Percentiles rank a stretch among this genome's conserved stretches.
phyloP scores from a whole-genome alignment of 2,797 vertebrate species.

The Todus mexicanus region DNA sequence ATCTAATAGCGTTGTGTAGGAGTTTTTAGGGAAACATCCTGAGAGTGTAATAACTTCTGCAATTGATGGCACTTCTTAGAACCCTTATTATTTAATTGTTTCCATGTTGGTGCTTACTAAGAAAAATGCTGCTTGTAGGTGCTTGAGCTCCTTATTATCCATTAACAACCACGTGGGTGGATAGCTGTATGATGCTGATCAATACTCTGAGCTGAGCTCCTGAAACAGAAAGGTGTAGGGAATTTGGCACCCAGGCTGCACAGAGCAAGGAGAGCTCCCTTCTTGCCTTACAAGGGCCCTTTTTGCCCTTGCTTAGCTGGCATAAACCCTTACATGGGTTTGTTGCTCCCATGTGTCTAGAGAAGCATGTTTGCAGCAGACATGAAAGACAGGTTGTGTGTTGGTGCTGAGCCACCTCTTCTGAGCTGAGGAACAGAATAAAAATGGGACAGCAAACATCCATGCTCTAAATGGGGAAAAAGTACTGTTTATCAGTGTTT shows the following conservation, averaged over 20 bases:
- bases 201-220: neutral
- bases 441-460: neutral
- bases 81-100: constrained; percentile 22
- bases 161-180: neutral
- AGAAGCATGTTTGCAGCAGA: neutral
- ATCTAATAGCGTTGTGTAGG: neutral
- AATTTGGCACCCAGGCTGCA: neutral
- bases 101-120: neutral
- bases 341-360: neutral
- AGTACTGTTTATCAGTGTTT: neutral
- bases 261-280: neutral
- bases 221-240: accelerated
- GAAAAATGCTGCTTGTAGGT: constrained; percentile 10
- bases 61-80: neutral
- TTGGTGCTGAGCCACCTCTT: neutral
- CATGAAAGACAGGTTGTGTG: neutral
- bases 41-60: neutral
- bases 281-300: neutral
- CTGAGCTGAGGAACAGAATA: neutral
- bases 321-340: neutral
- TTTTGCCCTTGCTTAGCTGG: neutral
- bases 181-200: neutral
- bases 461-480: neutral
- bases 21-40: neutral
- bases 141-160: constrained; percentile 2